Evolutionary conservation across 2,113 vertebrate genomes (phyloP), one percentile per base, ranked within the genome.

Genomic region (Candoia aspera): DNA sequence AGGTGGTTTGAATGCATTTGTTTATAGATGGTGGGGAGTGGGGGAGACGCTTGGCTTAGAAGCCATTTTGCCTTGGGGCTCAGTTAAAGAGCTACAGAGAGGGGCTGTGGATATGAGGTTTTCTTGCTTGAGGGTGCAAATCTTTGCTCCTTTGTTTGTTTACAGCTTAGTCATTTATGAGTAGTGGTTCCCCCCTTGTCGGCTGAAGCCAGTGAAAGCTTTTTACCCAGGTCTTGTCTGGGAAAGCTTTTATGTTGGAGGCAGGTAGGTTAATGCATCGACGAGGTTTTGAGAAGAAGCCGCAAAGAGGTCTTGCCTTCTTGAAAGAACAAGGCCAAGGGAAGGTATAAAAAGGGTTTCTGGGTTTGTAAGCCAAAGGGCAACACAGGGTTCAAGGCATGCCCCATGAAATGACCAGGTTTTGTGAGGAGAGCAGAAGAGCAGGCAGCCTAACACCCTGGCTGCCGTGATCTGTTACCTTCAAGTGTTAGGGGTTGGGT

Each of bases 241-340:
- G 58, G 88, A 93, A 86, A 86, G 88, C 92, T 93, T 95, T 94
- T 95, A 92, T 93, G 92, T 93, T 55, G 0, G 58, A 90, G 94
- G 92, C 90, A 91, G 93, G 93, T 88, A 95, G 92, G 88, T 93
- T 94, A 95, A 96, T 87, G 94, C 94, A 90, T 93, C 93, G 91
- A 0, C 4, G 3, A 93, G 88, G 91, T 46, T 95, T 93, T 88
- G 79, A 89, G 92, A 85, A 68, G 84, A 57, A 8, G 62, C 26
- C 19, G 91, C 29, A 13, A 68, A 68, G 6, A 6, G 10, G 12
- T 64, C 15, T 73, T 73, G 64, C 64, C 33, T 33, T 73, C 64
- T 33, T 6, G 0, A 33, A 73, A 73, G 13, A 17, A 73, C 64
- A 17, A 33, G 64, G 64, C 62, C 26, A 11, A 2, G 3, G 10